Conservation (phyloP, 2,888 invertebrate species). For the Drosophila pegasa region DNA sequence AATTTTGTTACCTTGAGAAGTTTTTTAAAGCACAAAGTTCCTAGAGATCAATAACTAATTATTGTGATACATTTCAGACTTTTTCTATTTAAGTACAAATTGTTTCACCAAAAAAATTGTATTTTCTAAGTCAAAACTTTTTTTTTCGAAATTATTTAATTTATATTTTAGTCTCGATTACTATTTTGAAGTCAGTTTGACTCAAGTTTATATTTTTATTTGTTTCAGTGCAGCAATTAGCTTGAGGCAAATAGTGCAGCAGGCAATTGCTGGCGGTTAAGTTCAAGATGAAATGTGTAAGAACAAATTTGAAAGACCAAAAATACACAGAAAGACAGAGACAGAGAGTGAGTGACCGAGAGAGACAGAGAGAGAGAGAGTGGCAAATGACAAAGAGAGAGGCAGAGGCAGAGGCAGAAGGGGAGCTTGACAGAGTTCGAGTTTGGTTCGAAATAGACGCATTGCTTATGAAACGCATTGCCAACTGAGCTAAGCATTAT, state of each 20-base stretch:
- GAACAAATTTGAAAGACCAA: constrained; percentile 5
- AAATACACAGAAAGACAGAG: neutral
- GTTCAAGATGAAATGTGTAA: constrained; percentile 9
- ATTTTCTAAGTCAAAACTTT: too few species aligned
- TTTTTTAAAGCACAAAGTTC: too few species aligned
- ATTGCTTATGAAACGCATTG: constrained; percentile 43
- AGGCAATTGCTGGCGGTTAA: constrained; percentile 1
- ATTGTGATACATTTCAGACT: too few species aligned
- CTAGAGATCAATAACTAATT: too few species aligned
- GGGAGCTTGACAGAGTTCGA: neutral
- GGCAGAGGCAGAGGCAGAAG: neutral
- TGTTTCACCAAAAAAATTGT: too few species aligned
- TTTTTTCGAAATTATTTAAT: too few species aligned
- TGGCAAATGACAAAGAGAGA: neutral
- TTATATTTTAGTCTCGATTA: neutral
- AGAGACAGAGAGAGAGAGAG: neutral
- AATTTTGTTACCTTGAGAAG: too few species aligned
- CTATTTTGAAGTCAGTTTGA: neutral
- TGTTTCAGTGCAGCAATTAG: constrained; percentile 21
- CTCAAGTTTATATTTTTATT: neutral
- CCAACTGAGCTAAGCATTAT: constrained; percentile 49
- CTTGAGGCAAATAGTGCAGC: constrained; percentile 11
- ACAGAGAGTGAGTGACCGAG: too few species aligned
- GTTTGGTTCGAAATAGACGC: constrained; percentile 15
- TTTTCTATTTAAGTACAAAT: too few species aligned